These are phyloP conservation scores for Sakesphorus luctuosus DNA, from an alignment of 2,113 vertebrate genomes.

Conservation along the genomic window DNA sequence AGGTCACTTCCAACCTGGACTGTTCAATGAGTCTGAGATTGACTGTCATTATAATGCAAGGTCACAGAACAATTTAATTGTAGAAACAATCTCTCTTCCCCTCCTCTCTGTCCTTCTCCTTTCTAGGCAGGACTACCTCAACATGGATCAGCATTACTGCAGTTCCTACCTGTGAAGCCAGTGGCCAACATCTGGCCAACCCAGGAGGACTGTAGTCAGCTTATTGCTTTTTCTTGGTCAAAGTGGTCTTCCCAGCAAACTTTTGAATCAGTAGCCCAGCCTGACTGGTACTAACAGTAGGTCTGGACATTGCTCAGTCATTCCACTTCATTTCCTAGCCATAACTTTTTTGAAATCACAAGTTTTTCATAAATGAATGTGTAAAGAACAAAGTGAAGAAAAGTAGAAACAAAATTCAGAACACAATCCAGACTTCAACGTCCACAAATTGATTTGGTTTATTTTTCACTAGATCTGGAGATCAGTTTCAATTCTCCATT, in stretches of 20 bases:
- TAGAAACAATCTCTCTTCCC: not conserved
- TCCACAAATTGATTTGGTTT: not conserved
- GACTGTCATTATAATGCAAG: too few species aligned
- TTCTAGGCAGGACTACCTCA: not conserved
- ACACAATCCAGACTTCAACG: not conserved
- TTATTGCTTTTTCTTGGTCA: not conserved
- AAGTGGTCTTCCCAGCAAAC: not conserved
- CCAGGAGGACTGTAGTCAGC: not conserved
- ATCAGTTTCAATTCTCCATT: not conserved
- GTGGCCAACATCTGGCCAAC: not conserved
- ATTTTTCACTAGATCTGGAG: not conserved
- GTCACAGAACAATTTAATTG: too few species aligned
- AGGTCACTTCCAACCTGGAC: not conserved
- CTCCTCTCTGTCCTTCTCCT: not conserved
- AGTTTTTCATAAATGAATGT: not conserved
- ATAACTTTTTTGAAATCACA: not conserved
- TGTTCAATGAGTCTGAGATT: not conserved
- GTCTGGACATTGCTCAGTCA: not conserved
- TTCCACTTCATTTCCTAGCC: not conserved
- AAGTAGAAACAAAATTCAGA: not conserved
- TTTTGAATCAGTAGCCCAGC: not conserved
- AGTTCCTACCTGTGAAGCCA: not conserved
- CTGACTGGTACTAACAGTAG: not conserved
- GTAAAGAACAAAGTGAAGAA: not conserved
- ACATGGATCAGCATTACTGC: not conserved